Conservation (phyloP, 1,140 invertebrate genomes). For the Conopomorpha cramerella region DNA sequence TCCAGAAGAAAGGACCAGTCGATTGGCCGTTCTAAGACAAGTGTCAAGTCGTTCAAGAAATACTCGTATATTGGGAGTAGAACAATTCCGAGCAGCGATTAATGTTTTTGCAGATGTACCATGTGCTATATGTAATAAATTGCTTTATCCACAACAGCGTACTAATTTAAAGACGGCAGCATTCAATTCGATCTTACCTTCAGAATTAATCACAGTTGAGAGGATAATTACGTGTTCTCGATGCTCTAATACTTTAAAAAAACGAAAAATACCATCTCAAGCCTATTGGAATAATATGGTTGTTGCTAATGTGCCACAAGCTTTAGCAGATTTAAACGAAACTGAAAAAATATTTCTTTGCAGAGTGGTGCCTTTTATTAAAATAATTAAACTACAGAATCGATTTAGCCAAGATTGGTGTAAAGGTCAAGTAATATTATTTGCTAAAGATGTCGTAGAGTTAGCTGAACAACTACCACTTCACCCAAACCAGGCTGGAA, state of each 20-base stretch:
- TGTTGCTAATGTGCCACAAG: conserved; percentile 1
- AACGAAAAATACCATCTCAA: conserved; percentile 3
- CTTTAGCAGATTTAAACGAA: not conserved
- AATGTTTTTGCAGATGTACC: not conserved
- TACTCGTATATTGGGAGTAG: not conserved
- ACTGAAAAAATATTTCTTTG: conserved; percentile 5
- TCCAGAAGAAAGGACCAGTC: not conserved
- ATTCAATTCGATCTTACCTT: not conserved
- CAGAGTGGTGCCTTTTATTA: conserved; percentile 3
- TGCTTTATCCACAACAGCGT: conserved; percentile 3
- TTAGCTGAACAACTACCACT: conserved; percentile 5
- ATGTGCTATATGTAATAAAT: not conserved
- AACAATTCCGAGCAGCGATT: not conserved
- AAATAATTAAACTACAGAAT: conserved; percentile 4
- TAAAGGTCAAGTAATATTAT: conserved; percentile 5
- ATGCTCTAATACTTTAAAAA: conserved; percentile 5
- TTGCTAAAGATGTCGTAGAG: conserved; percentile 6
- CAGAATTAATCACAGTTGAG: not conserved
- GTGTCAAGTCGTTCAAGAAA: not conserved
- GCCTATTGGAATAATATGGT: conserved; percentile 5
- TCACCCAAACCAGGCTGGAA: conserved; percentile 3
- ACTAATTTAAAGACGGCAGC: not conserved
- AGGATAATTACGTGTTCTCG: conserved; percentile 3
- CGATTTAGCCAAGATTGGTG: conserved; percentile 4
- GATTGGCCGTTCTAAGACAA: not conserved